Evolutionary conservation across 1,140 invertebrate genomes (phyloP).

Genomic region (Euwallacea fornicatus): DNA sequence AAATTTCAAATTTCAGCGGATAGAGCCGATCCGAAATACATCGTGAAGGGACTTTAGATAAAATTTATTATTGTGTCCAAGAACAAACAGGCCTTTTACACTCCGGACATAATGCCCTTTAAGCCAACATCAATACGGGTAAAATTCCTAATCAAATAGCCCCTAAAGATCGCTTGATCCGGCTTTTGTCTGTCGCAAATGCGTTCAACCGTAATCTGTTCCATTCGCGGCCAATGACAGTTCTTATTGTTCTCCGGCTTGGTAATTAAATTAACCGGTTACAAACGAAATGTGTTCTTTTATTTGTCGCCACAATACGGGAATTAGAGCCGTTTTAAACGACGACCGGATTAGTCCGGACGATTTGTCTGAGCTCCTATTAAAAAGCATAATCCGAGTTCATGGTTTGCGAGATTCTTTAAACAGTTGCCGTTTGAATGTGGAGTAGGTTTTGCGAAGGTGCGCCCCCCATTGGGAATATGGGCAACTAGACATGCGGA

Average conservation of each 20-base stretch:
- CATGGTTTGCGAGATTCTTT: neutral
- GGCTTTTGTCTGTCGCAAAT: conserved; percentile 34
- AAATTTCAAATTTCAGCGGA: no score
- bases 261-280: conserved; percentile 30
- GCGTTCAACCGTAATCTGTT: conserved; percentile 33
- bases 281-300: conserved; percentile 36
- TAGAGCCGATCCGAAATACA: no score
- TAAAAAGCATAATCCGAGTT: conserved; percentile 5
- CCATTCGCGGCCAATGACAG: conserved; percentile 29
- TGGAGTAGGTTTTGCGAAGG: no score
- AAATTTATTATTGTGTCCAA: no score
- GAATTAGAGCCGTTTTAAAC: conserved; percentile 36
- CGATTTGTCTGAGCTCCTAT: conserved; percentile 20
- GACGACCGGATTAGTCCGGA: conserved; percentile 24
- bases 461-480: no score
- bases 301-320: conserved; percentile 31
- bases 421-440: neutral
- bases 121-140: neutral
- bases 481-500: no score
- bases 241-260: conserved; percentile 32
- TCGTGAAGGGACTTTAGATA: no score
- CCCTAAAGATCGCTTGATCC: conserved; percentile 23
- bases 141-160: conserved; percentile 30
- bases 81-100: neutral
- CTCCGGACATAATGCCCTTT: neutral